phyloP scores from a whole-genome alignment of 2,888 invertebrate species.

The Gastracanthus pulcherrimus region DNA sequence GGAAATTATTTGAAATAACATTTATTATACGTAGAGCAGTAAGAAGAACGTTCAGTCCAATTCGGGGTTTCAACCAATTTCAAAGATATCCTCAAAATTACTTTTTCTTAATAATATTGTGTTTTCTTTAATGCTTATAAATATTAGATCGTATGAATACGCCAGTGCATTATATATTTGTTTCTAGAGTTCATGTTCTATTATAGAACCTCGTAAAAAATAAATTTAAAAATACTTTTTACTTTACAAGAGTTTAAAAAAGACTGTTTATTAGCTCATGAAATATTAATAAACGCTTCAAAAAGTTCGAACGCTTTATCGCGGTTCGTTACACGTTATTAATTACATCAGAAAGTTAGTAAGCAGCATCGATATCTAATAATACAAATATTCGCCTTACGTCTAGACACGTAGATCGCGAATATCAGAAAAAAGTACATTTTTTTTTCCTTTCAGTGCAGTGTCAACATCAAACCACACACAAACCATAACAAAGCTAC shows the following conservation, averaged over 20 bases:
- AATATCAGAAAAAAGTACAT: no score
- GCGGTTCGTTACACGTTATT: background rate
- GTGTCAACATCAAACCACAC: no score
- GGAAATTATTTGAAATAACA: slow-evolving; percentile 29
- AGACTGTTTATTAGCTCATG: background rate
- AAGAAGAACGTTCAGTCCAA: background rate
- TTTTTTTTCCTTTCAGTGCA: no score
- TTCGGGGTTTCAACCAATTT: no score
- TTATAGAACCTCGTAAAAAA: background rate
- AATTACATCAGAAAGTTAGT: background rate
- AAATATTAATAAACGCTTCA: no score
- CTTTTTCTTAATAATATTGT: no score
- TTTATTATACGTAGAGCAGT: background rate
- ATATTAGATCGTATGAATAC: no score
- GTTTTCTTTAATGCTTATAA: no score
- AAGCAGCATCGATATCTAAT: background rate
- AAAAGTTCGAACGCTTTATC: background rate
- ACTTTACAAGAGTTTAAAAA: background rate
- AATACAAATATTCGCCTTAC: background rate
- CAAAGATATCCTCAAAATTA: no score
- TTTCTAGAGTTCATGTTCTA: background rate
- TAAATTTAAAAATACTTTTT: background rate
- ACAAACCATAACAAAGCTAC: background rate
- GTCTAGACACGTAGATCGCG: background rate
- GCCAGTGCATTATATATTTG: no score